phyloP scores from a whole-genome alignment of 30 jellyfish, hydroid and myxozoan genomes.

The Pelagia noctiluca region DNA sequence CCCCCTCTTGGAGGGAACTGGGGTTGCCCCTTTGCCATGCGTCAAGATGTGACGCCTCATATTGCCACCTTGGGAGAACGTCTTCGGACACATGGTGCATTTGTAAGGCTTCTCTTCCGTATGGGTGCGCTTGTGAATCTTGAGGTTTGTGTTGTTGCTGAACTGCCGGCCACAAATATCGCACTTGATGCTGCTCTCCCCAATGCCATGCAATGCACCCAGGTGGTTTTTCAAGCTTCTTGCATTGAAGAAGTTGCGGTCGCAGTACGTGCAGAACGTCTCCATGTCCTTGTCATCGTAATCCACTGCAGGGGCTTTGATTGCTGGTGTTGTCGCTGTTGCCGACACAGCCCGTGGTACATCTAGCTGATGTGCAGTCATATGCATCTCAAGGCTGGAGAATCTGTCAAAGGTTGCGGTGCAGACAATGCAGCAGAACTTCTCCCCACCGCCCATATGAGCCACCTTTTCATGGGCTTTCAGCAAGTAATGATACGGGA shows the following conservation, averaged over 20 bases:
- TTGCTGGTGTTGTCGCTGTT: background rate
- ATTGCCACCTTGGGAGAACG: background rate
- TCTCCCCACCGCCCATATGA: background rate
- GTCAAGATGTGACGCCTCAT: background rate
- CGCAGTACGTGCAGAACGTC: background rate
- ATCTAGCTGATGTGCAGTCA: background rate
- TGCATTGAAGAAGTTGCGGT: background rate
- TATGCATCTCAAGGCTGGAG: background rate
- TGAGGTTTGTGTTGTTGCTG: background rate
- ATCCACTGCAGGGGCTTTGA: background rate
- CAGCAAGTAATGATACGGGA: background rate
- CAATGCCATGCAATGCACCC: conserved; percentile 18
- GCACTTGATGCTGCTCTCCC: conserved; percentile 5
- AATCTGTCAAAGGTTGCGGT: background rate
- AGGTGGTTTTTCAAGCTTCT: background rate
- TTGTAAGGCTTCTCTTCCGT: conserved; percentile 8
- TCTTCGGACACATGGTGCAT: conserved; percentile 1
- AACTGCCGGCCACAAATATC: conserved; percentile 14
- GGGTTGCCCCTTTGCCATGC: background rate
- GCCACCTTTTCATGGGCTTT: background rate
- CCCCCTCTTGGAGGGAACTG: no score
- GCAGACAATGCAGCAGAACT: background rate
- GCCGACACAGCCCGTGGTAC: background rate
- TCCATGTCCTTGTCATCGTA: background rate
- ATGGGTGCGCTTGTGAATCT: conserved; percentile 7